Conservation (phyloP, 2,113 vertebrate species). For the Machaerirhynchus nigripectus region DNA sequence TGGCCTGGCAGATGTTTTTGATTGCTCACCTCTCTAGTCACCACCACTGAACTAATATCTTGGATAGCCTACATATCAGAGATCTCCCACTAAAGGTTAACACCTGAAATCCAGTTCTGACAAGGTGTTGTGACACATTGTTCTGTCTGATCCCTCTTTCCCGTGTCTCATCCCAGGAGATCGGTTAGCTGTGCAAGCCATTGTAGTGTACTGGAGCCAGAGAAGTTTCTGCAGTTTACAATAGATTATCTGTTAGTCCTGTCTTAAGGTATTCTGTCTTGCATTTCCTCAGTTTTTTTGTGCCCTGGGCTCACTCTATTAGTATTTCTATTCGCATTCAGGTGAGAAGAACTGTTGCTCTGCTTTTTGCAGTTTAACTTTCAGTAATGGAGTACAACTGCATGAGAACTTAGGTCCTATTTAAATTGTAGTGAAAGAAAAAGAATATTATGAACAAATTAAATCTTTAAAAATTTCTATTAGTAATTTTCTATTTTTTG, state of each 20-base stretch:
- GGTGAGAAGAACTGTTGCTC: not conserved
- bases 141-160: not conserved
- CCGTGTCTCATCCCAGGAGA: not conserved
- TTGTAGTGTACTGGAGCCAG: not conserved
- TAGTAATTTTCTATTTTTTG: not conserved
- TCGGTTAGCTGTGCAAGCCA: not conserved
- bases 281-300: not conserved
- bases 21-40: not conserved
- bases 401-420: not conserved
- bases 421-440: not conserved
- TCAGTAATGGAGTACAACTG: not conserved
- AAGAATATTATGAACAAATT: not conserved
- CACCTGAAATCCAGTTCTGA: not conserved
- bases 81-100: not conserved
- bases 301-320: not conserved
- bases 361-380: not conserved
- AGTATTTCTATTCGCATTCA: not conserved
- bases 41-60: not conserved
- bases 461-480: not conserved
- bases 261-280: not conserved
- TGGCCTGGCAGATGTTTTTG: not conserved
- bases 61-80: not conserved
- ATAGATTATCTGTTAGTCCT: not conserved
- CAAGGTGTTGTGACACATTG: not conserved
- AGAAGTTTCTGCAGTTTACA: not conserved